Evolutionary conservation across 2,113 vertebrate species (phyloP), one percentile per base, ranked within the genome.

Genomic region (Pyrgilauda ruficollis): DNA sequence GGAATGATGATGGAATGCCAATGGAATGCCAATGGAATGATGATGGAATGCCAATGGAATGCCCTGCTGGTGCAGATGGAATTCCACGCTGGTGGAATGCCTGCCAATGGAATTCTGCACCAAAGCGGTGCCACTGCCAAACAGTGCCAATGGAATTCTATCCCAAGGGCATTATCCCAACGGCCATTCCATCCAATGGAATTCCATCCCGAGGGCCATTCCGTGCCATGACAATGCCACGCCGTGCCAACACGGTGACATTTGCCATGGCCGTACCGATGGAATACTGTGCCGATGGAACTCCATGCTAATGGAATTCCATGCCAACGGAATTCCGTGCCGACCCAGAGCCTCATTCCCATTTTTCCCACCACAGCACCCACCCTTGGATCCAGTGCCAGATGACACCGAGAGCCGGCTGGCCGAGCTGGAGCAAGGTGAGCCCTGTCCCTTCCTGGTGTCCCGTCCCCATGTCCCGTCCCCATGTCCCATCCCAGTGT

Each of bases 381-480:
- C 1, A 1, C 70, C 96, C 77, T 86, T 96, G 35, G 93, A 95
- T n/a, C 96, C 78, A 39, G 96, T 98, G 87, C 82, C 84, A 20
- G 97, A 88, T 7, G 96, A 98, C 16, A 95, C 97, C 7, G 94
- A 98, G 89, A 90, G 98, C 61, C 97, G 30, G 43, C 97, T 98
- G 69, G 76, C 79, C 4, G 93, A 98, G 69, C 86, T 98, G 4
- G 97, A 98, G 92, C 96, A 98, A 69, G 98, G 98, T 98, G 96
- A 97, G 92, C 30, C 43, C 11, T 0, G 1, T 26, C 55, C 82
- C 41, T 0, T 7, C 46, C 15, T 2, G 1, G 11, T 35, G 53
- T 74, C 31, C 53, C 24, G 7, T 4, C 11, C 62, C 12, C 0
- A 0, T 23, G 52, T 31, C 53, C 30, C 28, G 16, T 20, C 18